A percentile compares a stretch with the other conserved stretches of the same genome.
Conservation (phyloP, 2,888 invertebrate species). For the Neoscelio sp. region DNA sequence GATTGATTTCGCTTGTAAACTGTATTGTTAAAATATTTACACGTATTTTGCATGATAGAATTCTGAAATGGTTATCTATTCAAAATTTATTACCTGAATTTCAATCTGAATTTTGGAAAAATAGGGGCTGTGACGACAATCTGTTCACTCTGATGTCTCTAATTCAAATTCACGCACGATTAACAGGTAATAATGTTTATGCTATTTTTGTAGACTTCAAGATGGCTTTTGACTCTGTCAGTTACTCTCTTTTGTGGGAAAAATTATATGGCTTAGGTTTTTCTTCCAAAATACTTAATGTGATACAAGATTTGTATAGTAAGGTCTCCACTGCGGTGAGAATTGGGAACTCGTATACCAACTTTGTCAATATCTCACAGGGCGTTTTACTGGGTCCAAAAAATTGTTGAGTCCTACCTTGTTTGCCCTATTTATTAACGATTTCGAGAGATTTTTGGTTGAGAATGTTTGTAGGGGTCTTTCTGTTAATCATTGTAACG, state of each 20-base stretch:
- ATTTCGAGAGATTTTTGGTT: neutral
- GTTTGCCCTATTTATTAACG: neutral
- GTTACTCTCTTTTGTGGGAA: neutral
- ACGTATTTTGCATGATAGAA: neutral
- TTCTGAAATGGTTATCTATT: neutral
- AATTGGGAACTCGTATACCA: no score
- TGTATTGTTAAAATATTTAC: conserved; percentile 6
- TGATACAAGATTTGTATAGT: neutral
- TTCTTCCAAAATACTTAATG: neutral
- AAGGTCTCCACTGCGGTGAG: neutral
- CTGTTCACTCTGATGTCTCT: neutral
- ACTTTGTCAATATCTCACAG: neutral
- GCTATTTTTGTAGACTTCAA: neutral
- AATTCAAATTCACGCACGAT: neutral
- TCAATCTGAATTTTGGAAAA: conserved; percentile 5
- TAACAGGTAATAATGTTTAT: neutral
- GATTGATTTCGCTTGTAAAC: neutral
- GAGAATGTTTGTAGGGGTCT: neutral
- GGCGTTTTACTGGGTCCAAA: neutral
- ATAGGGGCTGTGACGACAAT: neutral
- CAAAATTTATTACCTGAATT: neutral
- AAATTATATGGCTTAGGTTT: neutral
- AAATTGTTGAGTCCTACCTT: neutral
- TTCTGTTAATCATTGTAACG: neutral
- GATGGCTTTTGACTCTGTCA: neutral